Conservation (phyloP, 2,888 invertebrate species). For the Caenorhabditis zanzibari region DNA sequence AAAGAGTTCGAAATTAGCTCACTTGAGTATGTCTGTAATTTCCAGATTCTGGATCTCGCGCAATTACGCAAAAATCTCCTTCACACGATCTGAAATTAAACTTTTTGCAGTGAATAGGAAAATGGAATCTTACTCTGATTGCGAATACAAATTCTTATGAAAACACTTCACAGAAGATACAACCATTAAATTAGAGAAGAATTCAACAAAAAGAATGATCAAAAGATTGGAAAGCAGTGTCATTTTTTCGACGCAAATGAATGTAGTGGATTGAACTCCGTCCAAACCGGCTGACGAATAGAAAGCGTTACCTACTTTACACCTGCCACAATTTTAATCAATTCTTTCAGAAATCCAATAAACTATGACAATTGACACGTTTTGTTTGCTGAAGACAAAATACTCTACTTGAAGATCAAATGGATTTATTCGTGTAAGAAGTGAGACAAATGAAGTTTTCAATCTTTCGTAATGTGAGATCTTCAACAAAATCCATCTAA, state of each 20-base stretch:
- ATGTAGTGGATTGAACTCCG: background rate
- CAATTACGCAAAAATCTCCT: constrained; percentile 15
- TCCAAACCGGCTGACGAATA: background rate
- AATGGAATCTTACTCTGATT: background rate
- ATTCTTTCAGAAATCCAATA: background rate
- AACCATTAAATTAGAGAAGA: background rate
- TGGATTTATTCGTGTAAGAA: background rate
- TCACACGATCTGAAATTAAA: constrained; percentile 15
- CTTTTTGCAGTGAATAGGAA: background rate
- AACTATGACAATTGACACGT: background rate
- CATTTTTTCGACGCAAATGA: background rate
- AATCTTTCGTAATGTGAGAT: too few relatives aligned
- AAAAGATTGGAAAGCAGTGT: background rate
- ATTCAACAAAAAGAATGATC: background rate
- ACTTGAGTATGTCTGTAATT: background rate
- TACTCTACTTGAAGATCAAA: background rate
- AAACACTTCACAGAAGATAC: background rate
- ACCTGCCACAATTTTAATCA: constrained; percentile 22
- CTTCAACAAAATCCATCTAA: background rate
- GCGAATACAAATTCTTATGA: background rate
- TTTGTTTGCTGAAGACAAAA: background rate
- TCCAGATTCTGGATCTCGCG: background rate
- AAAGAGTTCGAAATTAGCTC: background rate
- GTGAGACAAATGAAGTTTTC: background rate
- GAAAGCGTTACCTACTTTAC: background rate